These are phyloP conservation scores for Yasuhikotakia modesta DNA, from an alignment of 2,797 vertebrate genomes.

Conservation along the genomic window DNA sequence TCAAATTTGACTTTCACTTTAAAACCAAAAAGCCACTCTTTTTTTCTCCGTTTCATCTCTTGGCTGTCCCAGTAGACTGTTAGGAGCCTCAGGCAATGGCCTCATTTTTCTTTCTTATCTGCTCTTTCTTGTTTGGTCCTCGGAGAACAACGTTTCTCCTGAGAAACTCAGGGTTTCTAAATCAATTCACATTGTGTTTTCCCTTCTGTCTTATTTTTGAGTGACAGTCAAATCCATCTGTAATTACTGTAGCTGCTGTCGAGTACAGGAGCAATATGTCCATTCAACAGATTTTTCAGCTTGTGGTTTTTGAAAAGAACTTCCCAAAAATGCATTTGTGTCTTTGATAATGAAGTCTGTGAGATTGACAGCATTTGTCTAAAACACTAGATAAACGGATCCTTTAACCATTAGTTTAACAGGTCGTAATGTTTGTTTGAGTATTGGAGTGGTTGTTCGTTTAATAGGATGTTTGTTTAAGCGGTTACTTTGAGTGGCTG, in stretches of 20 bases:
- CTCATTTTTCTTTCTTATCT: conserved; percentile 40
- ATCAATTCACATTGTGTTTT: conserved; percentile 46
- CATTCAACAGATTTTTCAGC: not conserved
- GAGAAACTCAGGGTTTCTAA: conserved; percentile 47
- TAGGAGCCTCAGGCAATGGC: conserved; percentile 45
- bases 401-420: too few species aligned
- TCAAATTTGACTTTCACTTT: conserved; percentile 20
- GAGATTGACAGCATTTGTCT: too few species aligned
- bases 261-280: not conserved
- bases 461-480: too few species aligned
- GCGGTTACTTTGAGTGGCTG: too few species aligned
- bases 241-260: conserved; percentile 44
- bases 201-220: conserved; percentile 42
- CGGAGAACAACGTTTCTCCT: conserved; percentile 30
- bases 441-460: too few species aligned
- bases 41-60: conserved; percentile 14
- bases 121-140: conserved; percentile 46
- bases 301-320: too few species aligned
- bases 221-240: conserved; percentile 41
- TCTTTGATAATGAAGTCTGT: too few species aligned
- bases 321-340: too few species aligned
- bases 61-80: conserved; percentile 36
- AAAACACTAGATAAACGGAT: too few species aligned
- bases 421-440: too few species aligned
- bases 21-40: conserved; percentile 38